Percentiles rank a stretch among this genome's conserved stretches.
Conservation (phyloP, 1,140 invertebrate species). For the Drosophila repletoides region DNA sequence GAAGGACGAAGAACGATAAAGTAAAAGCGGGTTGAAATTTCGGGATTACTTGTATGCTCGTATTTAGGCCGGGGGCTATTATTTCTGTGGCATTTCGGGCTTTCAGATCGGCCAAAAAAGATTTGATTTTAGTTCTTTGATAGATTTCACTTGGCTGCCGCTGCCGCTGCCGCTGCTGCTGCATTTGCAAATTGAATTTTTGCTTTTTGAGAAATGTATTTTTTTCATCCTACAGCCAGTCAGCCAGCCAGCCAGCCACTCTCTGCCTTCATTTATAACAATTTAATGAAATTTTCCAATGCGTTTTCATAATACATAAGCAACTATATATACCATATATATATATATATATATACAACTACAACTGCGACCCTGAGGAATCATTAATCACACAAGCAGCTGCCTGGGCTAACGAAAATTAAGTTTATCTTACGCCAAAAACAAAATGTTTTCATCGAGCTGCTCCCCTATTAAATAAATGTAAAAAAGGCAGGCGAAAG, state of each 20-base stretch:
- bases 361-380: slow-evolving; percentile 6
- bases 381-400: slow-evolving; percentile 63
- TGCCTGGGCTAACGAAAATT: slow-evolving; percentile 74
- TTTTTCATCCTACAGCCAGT: too few relatives aligned
- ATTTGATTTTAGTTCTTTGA: slow-evolving; percentile 66
- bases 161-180: too few relatives aligned
- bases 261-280: slow-evolving; percentile 69
- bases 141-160: slow-evolving; percentile 54
- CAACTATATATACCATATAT: slow-evolving; percentile 20
- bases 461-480: too few relatives aligned
- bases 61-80: slow-evolving; percentile 30
- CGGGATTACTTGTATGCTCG: too few relatives aligned
- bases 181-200: slow-evolving; percentile 78
- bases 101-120: slow-evolving; percentile 46
- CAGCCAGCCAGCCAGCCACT: slow-evolving; percentile 17
- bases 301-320: slow-evolving; percentile 69
- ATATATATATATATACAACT: background rate
- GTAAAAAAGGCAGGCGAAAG: too few relatives aligned
- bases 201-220: slow-evolving; percentile 53
- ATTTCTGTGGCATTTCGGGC: slow-evolving; percentile 23
- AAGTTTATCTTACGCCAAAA: slow-evolving; percentile 49
- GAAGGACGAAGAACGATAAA: slow-evolving; percentile 31
- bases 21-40: too few relatives aligned
- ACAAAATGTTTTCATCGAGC: background rate
- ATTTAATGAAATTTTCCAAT: slow-evolving; percentile 81